phyloP scores from a whole-genome alignment of 2,113 vertebrate genomes.

The Clarias gariepinus region DNA sequence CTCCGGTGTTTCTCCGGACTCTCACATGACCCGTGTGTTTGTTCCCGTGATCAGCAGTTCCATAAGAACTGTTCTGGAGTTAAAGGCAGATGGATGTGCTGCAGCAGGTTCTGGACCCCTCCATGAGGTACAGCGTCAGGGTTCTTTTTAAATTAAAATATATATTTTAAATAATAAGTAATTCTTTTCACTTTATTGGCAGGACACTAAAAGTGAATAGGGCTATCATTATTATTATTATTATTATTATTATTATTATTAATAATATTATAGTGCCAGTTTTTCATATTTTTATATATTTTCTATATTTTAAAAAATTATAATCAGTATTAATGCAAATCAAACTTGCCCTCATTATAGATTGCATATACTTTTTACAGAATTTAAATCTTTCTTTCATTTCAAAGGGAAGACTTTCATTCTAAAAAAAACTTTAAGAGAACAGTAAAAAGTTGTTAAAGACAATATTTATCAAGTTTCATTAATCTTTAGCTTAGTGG shows the following conservation, averaged over 20 bases:
- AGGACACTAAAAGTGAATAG: background rate
- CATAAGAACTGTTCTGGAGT: constrained; percentile 64
- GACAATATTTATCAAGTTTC: too few species aligned
- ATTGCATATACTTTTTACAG: background rate
- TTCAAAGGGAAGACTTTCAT: background rate
- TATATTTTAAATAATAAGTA: too few species aligned
- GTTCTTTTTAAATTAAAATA: too few species aligned
- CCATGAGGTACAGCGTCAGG: constrained; percentile 76
- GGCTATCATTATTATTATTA: background rate
- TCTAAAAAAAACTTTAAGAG: background rate
- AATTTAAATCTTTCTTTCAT: background rate
- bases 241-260: background rate
- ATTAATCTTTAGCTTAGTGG: too few species aligned
- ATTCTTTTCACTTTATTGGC: too few species aligned
- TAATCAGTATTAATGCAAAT: background rate
- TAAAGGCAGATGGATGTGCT: constrained; percentile 83
- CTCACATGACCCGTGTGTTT: constrained; percentile 94
- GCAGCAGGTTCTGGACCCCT: constrained; percentile 80
- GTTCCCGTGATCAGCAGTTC: constrained; percentile 88
- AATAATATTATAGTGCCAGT: background rate
- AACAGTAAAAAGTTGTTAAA: too few species aligned
- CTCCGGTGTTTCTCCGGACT: background rate
- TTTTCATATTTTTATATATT: background rate
- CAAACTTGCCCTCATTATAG: background rate
- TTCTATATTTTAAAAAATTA: background rate